phyloP scores from a whole-genome alignment of 2,797 vertebrate genomes.

The Cyprinella venusta region DNA sequence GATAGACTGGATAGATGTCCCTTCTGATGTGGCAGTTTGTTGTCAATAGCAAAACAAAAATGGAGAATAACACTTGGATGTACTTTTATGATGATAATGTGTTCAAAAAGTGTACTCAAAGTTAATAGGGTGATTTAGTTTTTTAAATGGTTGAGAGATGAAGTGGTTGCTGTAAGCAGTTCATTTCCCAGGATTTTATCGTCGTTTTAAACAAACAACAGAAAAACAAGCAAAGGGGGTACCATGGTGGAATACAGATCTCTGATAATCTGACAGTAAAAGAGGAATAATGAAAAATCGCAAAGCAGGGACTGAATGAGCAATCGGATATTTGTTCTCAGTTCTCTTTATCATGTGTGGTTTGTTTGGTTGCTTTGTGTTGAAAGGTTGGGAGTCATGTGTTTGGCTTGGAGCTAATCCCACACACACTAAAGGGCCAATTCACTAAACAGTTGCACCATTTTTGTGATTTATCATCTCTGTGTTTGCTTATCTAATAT shows the following conservation, averaged over 20 bases:
- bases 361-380: slow-evolving; percentile 74
- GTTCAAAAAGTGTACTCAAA: background rate
- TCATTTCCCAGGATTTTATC: background rate
- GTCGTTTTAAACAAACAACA: background rate
- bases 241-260: background rate
- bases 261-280: background rate
- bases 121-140: slow-evolving; percentile 1
- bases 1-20: background rate
- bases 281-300: slow-evolving; percentile 5
- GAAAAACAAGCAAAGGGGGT: background rate
- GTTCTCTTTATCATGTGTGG: slow-evolving; percentile 52
- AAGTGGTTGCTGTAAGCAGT: background rate
- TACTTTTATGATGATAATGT: slow-evolving; percentile 6
- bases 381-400: slow-evolving; percentile 72
- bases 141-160: background rate
- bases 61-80: background rate
- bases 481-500: background rate
- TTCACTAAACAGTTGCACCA: background rate
- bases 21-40: background rate
- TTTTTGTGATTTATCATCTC: background rate
- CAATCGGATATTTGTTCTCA: slow-evolving; percentile 33
- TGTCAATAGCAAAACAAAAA: background rate
- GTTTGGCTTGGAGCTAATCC: slow-evolving; percentile 74
- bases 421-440: slow-evolving; percentile 24
- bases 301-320: slow-evolving; percentile 8